These are phyloP conservation scores for Hypomecis punctinalis DNA, from an alignment of 2,888 invertebrate species.

Conservation along the genomic window DNA sequence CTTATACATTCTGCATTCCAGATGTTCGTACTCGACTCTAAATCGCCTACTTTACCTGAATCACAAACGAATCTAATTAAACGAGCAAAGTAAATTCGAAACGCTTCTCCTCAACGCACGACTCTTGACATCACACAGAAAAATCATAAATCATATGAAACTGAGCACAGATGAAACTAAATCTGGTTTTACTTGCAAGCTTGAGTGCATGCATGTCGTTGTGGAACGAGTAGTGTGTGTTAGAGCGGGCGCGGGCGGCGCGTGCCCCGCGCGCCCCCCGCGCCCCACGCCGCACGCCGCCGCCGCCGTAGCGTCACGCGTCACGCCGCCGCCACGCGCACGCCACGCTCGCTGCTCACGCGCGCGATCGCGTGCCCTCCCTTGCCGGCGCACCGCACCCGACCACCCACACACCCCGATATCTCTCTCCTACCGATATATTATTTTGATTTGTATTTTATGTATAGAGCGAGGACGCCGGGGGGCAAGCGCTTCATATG, in stretches of 20 bases:
- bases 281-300: slow-evolving; percentile 51
- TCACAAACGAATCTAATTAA: slow-evolving; percentile 73
- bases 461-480: slow-evolving; percentile 96
- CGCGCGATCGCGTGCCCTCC: slow-evolving; percentile 52
- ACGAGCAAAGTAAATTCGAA: slow-evolving; percentile 84
- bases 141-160: slow-evolving; percentile 83
- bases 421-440: slow-evolving; percentile 82
- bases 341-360: slow-evolving; percentile 53
- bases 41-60: slow-evolving; percentile 77
- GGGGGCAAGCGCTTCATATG: slow-evolving; percentile 95
- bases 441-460: slow-evolving; percentile 85
- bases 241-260: slow-evolving; percentile 47
- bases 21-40: slow-evolving; percentile 79
- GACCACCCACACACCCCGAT: slow-evolving; percentile 78
- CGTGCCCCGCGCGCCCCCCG: slow-evolving; percentile 45
- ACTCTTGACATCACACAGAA: slow-evolving; percentile 84
- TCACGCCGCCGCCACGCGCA: slow-evolving; percentile 50
- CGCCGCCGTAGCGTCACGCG: slow-evolving; percentile 47
- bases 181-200: slow-evolving; percentile 85
- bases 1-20: slow-evolving; percentile 81
- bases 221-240: slow-evolving; percentile 80
- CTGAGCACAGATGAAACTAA: slow-evolving; percentile 84
- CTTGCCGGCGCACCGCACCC: slow-evolving; percentile 68
- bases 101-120: slow-evolving; percentile 85
- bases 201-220: slow-evolving; percentile 84